Percentiles rank a stretch among this genome's conserved stretches.
Evolutionary conservation across 2,797 vertebrate genomes (phyloP).

Genomic region (Cottoperca gobio): DNA sequence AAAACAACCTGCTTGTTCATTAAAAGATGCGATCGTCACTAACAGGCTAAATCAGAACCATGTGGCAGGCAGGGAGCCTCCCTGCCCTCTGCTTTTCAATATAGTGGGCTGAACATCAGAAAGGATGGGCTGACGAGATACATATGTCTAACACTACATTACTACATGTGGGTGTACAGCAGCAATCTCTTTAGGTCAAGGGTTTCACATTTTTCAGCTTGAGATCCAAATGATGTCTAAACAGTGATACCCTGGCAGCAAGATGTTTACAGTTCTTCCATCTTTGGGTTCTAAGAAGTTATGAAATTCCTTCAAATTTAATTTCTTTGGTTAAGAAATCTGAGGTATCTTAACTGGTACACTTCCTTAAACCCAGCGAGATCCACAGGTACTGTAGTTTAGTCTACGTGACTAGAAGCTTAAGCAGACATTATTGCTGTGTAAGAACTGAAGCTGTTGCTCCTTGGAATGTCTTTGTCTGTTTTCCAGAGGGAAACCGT

Average conservation of each 20-base stretch:
- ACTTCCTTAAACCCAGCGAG: slow-evolving; percentile 7
- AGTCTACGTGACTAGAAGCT: slow-evolving; percentile 37
- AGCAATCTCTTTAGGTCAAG: slow-evolving; percentile 48
- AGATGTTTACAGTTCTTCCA: background rate
- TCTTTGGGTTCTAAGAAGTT: background rate
- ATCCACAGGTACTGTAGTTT: slow-evolving; percentile 23
- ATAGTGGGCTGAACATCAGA: slow-evolving; percentile 72
- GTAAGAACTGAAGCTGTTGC: slow-evolving; percentile 48
- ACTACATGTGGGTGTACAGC: slow-evolving; percentile 59
- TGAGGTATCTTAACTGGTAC: background rate
- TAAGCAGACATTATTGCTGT: slow-evolving; percentile 50
- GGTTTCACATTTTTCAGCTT: slow-evolving; percentile 45
- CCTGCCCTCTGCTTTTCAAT: slow-evolving; percentile 72
- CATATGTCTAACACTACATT: slow-evolving; percentile 66
- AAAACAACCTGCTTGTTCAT: slow-evolving; percentile 66
- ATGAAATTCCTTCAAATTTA: background rate
- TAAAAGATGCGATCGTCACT: slow-evolving; percentile 56
- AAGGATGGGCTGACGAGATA: slow-evolving; percentile 70
- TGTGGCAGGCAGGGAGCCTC: slow-evolving; percentile 57
- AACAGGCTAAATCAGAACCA: slow-evolving; percentile 77
- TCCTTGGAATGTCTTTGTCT: slow-evolving; percentile 68
- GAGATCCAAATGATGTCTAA: slow-evolving; percentile 53
- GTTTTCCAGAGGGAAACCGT: slow-evolving; percentile 70
- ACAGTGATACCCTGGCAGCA: slow-evolving; percentile 15
- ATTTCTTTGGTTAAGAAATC: background rate